phyloP scores from a whole-genome alignment of 2,113 vertebrate genomes.

The Dipodomys ordii region DNA sequence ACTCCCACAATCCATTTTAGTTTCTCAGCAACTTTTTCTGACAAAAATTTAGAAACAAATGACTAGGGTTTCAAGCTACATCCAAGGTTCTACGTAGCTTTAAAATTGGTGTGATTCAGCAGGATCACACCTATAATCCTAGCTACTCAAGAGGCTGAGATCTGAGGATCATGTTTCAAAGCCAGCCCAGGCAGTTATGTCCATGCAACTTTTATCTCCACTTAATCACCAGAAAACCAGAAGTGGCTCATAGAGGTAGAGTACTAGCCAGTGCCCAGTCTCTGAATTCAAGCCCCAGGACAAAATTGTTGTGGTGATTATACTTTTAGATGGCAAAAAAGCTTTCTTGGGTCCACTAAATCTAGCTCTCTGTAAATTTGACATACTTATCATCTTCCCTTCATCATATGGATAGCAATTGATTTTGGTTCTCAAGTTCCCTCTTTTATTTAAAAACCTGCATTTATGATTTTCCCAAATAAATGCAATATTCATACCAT shows the following conservation, averaged over 20 bases:
- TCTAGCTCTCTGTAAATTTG: slow-evolving; percentile 45
- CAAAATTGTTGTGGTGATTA: not conserved
- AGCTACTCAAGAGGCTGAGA: too few species aligned
- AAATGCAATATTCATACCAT: slow-evolving; percentile 70
- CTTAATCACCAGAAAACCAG: too few species aligned
- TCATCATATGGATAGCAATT: not conserved
- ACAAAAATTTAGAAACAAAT: slow-evolving; percentile 42
- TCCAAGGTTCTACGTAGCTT: slow-evolving; percentile 11
- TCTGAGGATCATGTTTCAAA: too few species aligned
- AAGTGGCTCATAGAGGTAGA: too few species aligned
- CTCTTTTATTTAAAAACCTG: slow-evolving; percentile 40
- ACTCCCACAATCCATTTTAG: not conserved
- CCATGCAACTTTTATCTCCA: too few species aligned
- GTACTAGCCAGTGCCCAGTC: too few species aligned
- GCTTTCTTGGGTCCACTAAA: slow-evolving; percentile 3
- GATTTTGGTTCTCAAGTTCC: not conserved
- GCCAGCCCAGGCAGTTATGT: too few species aligned
- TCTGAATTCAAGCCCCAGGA: too few species aligned
- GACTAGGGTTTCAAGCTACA: not conserved
- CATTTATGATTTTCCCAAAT: slow-evolving; percentile 19
- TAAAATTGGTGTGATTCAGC: slow-evolving; percentile 44
- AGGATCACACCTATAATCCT: too few species aligned
- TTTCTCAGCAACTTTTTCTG: not conserved
- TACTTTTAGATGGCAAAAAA: not conserved
- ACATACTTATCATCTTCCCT: not conserved